A percentile compares a stretch with the other conserved stretches of the same genome.
phyloP scores from a whole-genome alignment of 2,888 invertebrate genomes.

The Bellardia bayeri region DNA sequence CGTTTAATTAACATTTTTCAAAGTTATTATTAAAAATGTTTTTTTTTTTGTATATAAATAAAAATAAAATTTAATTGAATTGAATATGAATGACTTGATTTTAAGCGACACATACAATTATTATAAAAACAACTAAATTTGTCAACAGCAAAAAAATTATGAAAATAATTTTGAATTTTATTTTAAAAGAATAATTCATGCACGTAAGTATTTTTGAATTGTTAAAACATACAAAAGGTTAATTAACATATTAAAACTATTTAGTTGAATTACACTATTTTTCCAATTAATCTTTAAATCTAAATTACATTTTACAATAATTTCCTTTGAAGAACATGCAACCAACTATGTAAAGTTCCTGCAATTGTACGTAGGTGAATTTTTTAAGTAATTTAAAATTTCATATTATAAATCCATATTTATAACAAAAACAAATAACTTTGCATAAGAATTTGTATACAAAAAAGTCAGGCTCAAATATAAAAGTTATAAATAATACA shows the following conservation, averaged over 20 bases:
- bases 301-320: slow-evolving; percentile 62
- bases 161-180: neutral
- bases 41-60: neutral
- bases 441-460: too few relatives aligned
- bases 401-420: too few relatives aligned
- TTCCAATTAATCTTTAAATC: slow-evolving; percentile 69
- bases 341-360: slow-evolving; percentile 17
- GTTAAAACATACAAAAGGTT: slow-evolving; percentile 21
- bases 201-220: slow-evolving; percentile 2
- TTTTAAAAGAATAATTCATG: slow-evolving; percentile 11
- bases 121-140: slow-evolving; percentile 23
- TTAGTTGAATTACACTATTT: slow-evolving; percentile 61
- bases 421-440: too few relatives aligned
- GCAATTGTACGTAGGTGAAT: slow-evolving; percentile 3
- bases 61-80: slow-evolving; percentile 12
- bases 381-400: neutral
- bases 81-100: slow-evolving; percentile 15
- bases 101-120: neutral
- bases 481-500: too few relatives aligned
- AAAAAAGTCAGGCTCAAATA: too few relatives aligned
- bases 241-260: slow-evolving; percentile 58
- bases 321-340: slow-evolving; percentile 64
- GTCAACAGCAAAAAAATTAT: neutral
- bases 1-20: neutral
- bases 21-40: slow-evolving; percentile 2